Conservation (phyloP, 2,113 vertebrate species). For the Deroptyus accipitrinus region DNA sequence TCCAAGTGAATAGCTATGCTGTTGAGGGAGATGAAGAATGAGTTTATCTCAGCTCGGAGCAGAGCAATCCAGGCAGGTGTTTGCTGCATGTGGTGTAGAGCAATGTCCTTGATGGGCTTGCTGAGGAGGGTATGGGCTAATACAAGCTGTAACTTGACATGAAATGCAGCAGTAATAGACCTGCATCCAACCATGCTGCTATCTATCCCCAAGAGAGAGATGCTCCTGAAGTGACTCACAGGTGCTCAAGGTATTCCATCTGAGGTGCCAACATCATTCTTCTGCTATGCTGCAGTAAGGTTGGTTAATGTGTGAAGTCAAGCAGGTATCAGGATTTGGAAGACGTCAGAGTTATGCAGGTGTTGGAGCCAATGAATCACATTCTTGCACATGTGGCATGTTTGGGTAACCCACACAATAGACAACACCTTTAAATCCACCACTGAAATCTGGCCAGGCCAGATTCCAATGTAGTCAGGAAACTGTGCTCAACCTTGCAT, state of each 20-base stretch:
- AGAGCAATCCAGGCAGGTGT: not conserved
- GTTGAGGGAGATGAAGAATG: not conserved
- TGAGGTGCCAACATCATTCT: not conserved
- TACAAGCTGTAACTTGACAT: not conserved
- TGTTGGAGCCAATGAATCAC: not conserved
- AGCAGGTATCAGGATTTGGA: not conserved
- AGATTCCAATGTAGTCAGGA: not conserved
- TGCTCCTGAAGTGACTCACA: not conserved
- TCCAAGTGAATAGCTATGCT: conserved; percentile 11
- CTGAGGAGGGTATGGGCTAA: not conserved
- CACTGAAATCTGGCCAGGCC: not conserved
- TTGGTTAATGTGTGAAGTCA: not conserved
- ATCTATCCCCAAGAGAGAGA: not conserved
- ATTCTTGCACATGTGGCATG: not conserved
- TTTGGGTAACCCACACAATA: not conserved
- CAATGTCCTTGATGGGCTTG: not conserved
- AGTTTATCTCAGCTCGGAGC: not conserved
- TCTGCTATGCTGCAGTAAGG: not conserved
- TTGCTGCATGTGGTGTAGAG: not conserved
- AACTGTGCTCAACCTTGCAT: not conserved
- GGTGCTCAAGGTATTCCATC: not conserved
- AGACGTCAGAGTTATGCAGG: not conserved
- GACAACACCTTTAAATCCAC: not conserved
- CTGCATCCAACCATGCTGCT: not conserved
- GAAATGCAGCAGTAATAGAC: not conserved